phyloP scores from a whole-genome alignment of 1,140 invertebrate species.

The Hycleus cichorii region DNA sequence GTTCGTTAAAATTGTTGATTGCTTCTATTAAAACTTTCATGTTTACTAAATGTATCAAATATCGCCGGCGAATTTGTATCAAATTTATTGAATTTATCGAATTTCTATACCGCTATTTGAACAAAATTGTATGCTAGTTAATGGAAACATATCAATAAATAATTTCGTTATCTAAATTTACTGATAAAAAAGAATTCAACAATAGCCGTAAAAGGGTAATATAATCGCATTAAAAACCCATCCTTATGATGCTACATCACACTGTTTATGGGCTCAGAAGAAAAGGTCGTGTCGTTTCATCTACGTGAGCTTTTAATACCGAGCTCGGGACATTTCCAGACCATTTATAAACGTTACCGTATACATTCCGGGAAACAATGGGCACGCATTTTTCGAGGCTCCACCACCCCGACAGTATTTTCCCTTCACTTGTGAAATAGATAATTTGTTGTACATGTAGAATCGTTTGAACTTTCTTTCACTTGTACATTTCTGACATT shows the following conservation, averaged over 20 bases:
- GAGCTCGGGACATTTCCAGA: conserved; percentile 8
- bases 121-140: too few species aligned
- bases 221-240: not conserved
- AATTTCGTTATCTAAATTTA: too few species aligned
- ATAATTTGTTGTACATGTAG: too few species aligned
- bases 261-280: not conserved
- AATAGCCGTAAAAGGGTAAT: too few species aligned
- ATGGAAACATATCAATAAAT: too few species aligned
- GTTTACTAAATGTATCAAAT: not conserved
- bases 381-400: not conserved
- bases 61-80: not conserved
- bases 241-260: conserved; percentile 8
- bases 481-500: too few species aligned
- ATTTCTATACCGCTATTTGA: conserved; percentile 27
- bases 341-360: conserved; percentile 10
- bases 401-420: too few species aligned
- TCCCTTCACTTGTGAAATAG: too few species aligned
- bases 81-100: conserved; percentile 17
- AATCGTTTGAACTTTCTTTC: too few species aligned
- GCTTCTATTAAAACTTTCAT: not conserved
- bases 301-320: conserved; percentile 10
- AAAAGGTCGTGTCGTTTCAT: conserved; percentile 11
- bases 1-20: not conserved
- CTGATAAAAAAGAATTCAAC: too few species aligned
- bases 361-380: conserved; percentile 3